A percentile compares a stretch with the other conserved stretches of the same genome.
phyloP scores from a whole-genome alignment of 1,140 invertebrate genomes.

The Papilio polyxenes region DNA sequence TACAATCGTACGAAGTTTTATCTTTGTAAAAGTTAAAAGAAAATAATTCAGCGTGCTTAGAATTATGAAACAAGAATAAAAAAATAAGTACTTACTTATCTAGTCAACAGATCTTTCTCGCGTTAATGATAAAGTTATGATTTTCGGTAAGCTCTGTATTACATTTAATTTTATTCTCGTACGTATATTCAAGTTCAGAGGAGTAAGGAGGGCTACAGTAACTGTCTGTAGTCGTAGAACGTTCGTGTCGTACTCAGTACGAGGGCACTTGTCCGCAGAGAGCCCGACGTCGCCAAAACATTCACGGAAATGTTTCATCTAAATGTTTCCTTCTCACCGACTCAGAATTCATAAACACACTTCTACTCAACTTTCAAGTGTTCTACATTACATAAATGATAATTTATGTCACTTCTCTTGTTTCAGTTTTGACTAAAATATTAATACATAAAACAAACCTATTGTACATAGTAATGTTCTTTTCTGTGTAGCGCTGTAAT shows the following conservation, averaged over 20 bases:
- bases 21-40: too few relatives aligned
- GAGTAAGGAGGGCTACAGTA: conserved; percentile 13
- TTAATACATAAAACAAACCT: neutral
- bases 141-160: neutral
- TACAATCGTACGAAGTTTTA: neutral
- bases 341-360: conserved; percentile 26
- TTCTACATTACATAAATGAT: conserved; percentile 11
- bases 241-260: neutral
- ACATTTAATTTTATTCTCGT: conserved; percentile 17
- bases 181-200: neutral
- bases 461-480: neutral
- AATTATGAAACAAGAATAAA: too few relatives aligned
- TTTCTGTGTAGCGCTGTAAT: neutral
- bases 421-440: neutral
- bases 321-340: conserved; percentile 16
- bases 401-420: conserved; percentile 9
- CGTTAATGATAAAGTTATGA: neutral
- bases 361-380: conserved; percentile 4
- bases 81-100: too few relatives aligned
- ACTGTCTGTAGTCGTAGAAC: conserved; percentile 10
- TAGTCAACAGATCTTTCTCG: too few relatives aligned
- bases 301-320: conserved; percentile 34
- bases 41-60: too few relatives aligned
- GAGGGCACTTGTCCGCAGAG: conserved; percentile 26
- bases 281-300: conserved; percentile 27